phyloP scores from a whole-genome alignment of 2,113 vertebrate species.

The Odobenus rosmarus region DNA sequence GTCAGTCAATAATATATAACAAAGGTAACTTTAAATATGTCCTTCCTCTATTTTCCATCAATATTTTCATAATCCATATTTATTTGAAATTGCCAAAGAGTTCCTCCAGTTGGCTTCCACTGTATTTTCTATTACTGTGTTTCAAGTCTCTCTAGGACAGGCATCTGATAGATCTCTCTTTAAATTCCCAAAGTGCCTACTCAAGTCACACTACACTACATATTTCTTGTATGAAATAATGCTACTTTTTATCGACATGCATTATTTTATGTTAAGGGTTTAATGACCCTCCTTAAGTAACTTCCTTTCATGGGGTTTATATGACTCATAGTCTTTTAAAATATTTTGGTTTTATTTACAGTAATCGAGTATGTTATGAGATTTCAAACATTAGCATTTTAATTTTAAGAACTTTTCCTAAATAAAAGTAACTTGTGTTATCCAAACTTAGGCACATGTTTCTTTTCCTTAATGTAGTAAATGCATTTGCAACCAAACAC shows the following conservation, averaged over 20 bases:
- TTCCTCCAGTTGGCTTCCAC: not conserved
- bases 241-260: not conserved
- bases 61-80: not conserved
- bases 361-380: not conserved
- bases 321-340: not conserved
- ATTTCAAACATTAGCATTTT: not conserved
- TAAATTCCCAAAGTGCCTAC: not conserved
- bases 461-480: not conserved
- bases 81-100: not conserved
- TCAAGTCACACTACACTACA: fast-evolving
- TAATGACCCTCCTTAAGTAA: not conserved
- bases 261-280: not conserved
- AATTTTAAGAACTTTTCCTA: not conserved
- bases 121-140: not conserved
- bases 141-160: not conserved
- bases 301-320: not conserved
- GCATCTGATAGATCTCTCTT: not conserved
- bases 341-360: not conserved
- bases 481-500: not conserved
- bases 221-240: not conserved
- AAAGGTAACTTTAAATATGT: not conserved
- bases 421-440: not conserved
- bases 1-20: not conserved
- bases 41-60: not conserved
- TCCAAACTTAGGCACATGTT: not conserved